These are phyloP conservation scores for Brachyhypopomus gauderio DNA, from an alignment of 2,113 vertebrate species.

Conservation along the genomic window DNA sequence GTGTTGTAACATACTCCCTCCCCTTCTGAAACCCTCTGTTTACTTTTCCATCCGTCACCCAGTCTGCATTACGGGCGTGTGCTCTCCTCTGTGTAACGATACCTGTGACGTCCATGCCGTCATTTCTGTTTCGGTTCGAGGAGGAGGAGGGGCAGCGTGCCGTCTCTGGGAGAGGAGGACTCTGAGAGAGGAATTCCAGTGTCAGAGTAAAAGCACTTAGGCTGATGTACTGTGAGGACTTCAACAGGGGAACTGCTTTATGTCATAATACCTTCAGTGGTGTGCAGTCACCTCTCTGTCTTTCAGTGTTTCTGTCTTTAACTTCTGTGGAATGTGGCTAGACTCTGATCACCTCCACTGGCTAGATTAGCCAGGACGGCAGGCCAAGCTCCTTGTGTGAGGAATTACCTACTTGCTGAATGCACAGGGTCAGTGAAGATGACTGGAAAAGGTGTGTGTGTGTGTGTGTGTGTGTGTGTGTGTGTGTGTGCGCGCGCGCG, in stretches of 20 bases:
- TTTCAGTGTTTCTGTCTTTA: neutral
- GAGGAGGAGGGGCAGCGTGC: constrained; percentile 6
- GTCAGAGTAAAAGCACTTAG: constrained; percentile 15
- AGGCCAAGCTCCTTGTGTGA: constrained; percentile 49
- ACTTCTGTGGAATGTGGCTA: constrained; percentile 66
- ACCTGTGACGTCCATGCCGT: constrained; percentile 36
- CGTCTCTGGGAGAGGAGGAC: neutral
- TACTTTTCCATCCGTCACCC: constrained; percentile 47
- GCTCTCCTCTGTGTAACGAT: constrained; percentile 13
- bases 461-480: neutral
- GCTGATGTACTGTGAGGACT: neutral
- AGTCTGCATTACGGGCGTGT: neutral
- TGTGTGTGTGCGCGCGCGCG: too few relatives aligned
- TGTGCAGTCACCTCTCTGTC: too few relatives aligned
- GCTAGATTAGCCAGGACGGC: constrained; percentile 71
- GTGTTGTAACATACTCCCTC: constrained; percentile 15
- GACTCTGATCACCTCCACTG: constrained; percentile 69
- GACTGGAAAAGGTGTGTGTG: neutral
- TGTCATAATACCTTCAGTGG: constrained; percentile 13
- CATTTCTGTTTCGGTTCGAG: constrained; percentile 35
- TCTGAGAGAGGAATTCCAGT: constrained; percentile 33
- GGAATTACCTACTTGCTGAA: constrained; percentile 30
- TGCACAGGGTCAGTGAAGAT: neutral
- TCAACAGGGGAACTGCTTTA: constrained; percentile 22
- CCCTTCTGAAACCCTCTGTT: constrained; percentile 49